Evolutionary conservation across 2,113 vertebrate species (phyloP), one percentile per base, ranked within the genome.

Genomic region (Sorex fumeus): DNA sequence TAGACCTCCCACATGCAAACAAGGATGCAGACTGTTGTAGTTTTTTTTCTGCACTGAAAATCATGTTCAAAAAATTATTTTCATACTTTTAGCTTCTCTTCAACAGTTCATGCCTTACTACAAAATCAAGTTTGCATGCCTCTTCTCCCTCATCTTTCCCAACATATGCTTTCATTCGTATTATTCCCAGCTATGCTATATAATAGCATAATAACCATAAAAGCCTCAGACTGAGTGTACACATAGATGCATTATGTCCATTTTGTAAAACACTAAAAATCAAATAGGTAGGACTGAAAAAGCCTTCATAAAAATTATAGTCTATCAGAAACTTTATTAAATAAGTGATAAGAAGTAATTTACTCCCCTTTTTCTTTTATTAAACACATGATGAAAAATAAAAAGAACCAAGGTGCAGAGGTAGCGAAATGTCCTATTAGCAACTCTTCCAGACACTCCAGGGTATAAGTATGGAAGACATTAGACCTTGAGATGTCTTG

Each of bases 201-300:
- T 90, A 79, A 87, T 67, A 21, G 12, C 45, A 43, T 21, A n/a
- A 50, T 78, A 23, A 50, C 25, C 21, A 69, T 28, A 66, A 60
- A 87, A 53, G 6, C 13, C 23, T 69, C 21, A 87, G 47, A 50
- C 47, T 50, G 45, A 16, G 82, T 7, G 0, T 50, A 78, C 34
- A 30, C n/a, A 25, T 1, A 69, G 60, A 62, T 53, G 40, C 2
- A 69, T 75, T 83, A 21, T 45, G 66, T 32, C 67, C 50, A 36
- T 47, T 87, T 80, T 71, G 21, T 50, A 87, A 75, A 90, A 66
- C 80, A 80, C 43, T 87, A 71, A 89, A 89, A 64, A 64, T 57
- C 10, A 32, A 74, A n/a, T 16, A 67, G 8, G 43, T 64, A 12
- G 8, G 6, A 43, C 27, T 78, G 9, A 89, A 70, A 62, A 50